Evolutionary conservation across 2,797 vertebrate species (phyloP).

Genomic region (Falco peregrinus): DNA sequence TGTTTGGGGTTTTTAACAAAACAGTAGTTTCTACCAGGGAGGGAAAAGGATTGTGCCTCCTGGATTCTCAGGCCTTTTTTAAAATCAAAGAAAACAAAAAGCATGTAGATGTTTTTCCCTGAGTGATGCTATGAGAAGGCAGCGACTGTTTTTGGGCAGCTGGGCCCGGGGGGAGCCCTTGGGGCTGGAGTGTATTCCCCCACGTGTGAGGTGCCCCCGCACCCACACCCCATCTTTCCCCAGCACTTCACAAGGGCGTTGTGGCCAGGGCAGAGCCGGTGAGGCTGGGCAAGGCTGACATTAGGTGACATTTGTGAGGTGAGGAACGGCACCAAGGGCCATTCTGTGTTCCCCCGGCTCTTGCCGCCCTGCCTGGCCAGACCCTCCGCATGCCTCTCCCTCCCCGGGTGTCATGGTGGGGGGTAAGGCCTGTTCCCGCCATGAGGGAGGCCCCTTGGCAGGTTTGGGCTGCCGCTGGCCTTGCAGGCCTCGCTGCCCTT

Average conservation of each 20-base stretch:
- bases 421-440: neutral
- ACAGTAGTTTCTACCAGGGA: neutral
- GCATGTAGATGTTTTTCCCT: neutral
- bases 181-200: neutral
- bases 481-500: neutral
- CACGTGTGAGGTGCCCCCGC: neutral
- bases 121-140: neutral
- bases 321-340: neutral
- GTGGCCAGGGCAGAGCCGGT: neutral
- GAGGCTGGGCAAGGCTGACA: neutral
- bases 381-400: no score
- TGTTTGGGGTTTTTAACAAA: neutral
- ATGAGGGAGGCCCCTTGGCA: neutral
- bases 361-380: neutral
- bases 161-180: neutral
- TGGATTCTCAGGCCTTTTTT: neutral
- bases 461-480: no score
- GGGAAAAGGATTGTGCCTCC: neutral
- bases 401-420: accelerated
- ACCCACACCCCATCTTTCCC: neutral
- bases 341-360: neutral
- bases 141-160: accelerated
- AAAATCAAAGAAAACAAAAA: neutral
- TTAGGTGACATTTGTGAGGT: neutral
- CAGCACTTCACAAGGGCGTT: neutral